Evolutionary conservation across 2,888 invertebrate genomes (phyloP).

Genomic region (Xestia c-nigrum): DNA sequence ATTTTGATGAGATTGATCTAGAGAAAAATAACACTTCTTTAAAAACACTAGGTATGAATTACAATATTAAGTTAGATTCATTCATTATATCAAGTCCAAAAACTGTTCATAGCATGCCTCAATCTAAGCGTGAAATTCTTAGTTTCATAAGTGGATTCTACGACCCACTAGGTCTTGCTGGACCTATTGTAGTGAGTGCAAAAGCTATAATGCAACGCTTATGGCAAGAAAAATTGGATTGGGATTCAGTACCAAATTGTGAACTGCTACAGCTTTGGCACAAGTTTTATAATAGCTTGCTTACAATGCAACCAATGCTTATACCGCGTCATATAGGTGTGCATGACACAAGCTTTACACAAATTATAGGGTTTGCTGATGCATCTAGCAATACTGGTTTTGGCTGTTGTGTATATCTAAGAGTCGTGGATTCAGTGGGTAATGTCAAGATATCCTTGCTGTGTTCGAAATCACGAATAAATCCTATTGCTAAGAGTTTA

Average conservation of each 20-base stretch:
- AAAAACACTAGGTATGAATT: neutral
- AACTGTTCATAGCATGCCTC: no score
- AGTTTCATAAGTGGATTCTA: slow-evolving; percentile 13
- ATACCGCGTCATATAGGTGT: neutral
- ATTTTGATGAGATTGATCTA: slow-evolving; percentile 11
- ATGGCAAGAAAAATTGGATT: neutral
- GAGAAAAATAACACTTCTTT: neutral
- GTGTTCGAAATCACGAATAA: slow-evolving; percentile 11
- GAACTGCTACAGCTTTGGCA: neutral
- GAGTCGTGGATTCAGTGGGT: slow-evolving; percentile 2
- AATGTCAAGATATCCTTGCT: neutral
- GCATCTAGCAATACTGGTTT: slow-evolving; percentile 18
- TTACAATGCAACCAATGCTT: slow-evolving; percentile 5
- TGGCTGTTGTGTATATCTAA: slow-evolving; percentile 13
- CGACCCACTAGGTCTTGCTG: no score
- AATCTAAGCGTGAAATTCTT: neutral
- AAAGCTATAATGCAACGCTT: no score
- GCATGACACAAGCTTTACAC: neutral
- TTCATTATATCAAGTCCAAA: no score
- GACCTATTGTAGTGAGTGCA: no score
- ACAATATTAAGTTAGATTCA: no score
- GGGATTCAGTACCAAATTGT: neutral
- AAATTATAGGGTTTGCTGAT: slow-evolving; percentile 15
- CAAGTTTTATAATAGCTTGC: slow-evolving; percentile 9
- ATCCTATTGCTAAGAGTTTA: neutral